Percentiles rank a stretch among this genome's conserved stretches.
Evolutionary conservation across 2,888 invertebrate genomes (phyloP).

Genomic region (Leptogaster cylindrica): DNA sequence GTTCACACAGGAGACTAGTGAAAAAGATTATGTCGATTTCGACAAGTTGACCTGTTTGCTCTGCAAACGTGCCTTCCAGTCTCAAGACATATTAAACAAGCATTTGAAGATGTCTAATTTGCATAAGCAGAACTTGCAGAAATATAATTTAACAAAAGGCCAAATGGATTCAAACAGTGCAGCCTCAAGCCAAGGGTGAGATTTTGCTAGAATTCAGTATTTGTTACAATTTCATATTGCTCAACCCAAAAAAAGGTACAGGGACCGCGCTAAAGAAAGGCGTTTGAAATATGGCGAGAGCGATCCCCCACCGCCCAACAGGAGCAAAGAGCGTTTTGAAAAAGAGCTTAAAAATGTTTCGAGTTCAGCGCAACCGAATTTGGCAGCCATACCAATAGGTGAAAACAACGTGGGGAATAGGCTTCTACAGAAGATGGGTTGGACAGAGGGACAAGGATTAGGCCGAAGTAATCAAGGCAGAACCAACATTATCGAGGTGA

Average conservation of each 20-base stretch:
- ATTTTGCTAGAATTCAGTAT: not conserved
- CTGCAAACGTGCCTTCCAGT: slow-evolving; percentile 94
- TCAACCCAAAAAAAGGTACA: slow-evolving; percentile 65
- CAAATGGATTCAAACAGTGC: slow-evolving; percentile 44
- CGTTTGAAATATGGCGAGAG: slow-evolving; percentile 91
- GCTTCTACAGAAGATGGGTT: slow-evolving; percentile 97
- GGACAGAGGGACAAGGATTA: slow-evolving; percentile 96
- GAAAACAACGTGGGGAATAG: slow-evolving; percentile 94
- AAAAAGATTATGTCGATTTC: slow-evolving; percentile 84
- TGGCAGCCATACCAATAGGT: slow-evolving; percentile 65
- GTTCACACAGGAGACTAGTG: slow-evolving; percentile 66
- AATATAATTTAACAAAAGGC: slow-evolving; percentile 60
- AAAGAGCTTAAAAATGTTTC: slow-evolving; percentile 64
- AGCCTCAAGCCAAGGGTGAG: slow-evolving; percentile 40
- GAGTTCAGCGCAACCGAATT: slow-evolving; percentile 58
- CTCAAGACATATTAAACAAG: slow-evolving; percentile 83
- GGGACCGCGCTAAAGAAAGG: slow-evolving; percentile 96
- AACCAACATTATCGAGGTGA: slow-evolving; percentile 88
- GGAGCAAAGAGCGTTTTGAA: slow-evolving; percentile 75
- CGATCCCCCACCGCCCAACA: slow-evolving; percentile 77
- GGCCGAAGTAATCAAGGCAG: slow-evolving; percentile 93
- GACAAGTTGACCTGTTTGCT: slow-evolving; percentile 88
- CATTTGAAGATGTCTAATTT: slow-evolving; percentile 93
- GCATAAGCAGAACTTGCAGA: slow-evolving; percentile 84
- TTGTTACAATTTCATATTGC: not conserved